phyloP scores from a whole-genome alignment of 2,113 vertebrate genomes.

The Ranitomeya variabilis region DNA sequence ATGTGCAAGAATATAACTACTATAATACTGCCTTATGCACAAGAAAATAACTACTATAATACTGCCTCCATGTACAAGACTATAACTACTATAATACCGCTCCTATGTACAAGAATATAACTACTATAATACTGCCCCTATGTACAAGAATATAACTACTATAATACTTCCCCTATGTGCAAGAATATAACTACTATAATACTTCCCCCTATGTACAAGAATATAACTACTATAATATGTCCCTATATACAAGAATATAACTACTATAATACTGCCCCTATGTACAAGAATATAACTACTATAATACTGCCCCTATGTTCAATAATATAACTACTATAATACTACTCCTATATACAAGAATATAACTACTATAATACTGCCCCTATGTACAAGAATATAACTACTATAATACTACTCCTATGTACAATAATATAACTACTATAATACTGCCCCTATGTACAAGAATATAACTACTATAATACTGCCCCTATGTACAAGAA shows the following conservation, averaged over 20 bases:
- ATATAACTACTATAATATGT: not conserved
- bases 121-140: conserved; percentile 1
- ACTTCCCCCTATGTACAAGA: not conserved
- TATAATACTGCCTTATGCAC: not conserved
- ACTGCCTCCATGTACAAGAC: not conserved
- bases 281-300: conserved; percentile 10
- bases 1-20: conserved; percentile 12
- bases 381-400: not conserved
- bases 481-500: conserved; percentile 6
- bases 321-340: conserved; percentile 17
- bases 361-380: conserved; percentile 4
- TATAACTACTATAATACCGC: not conserved
- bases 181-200: conserved; percentile 16
- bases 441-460: not conserved
- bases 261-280: not conserved
- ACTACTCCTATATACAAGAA: not conserved
- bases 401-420: not conserved
- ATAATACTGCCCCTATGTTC: not conserved
- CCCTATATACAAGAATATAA: conserved; percentile 1
- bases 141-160: conserved; percentile 5
- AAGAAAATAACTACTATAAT: not conserved
- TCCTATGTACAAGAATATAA: conserved; percentile 9
- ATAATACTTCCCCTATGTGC: not conserved
- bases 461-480: conserved; percentile 21
- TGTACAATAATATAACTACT: conserved; percentile 14